Evolutionary conservation across 2,888 invertebrate species (phyloP).

Genomic region (Eulithis testata): DNA sequence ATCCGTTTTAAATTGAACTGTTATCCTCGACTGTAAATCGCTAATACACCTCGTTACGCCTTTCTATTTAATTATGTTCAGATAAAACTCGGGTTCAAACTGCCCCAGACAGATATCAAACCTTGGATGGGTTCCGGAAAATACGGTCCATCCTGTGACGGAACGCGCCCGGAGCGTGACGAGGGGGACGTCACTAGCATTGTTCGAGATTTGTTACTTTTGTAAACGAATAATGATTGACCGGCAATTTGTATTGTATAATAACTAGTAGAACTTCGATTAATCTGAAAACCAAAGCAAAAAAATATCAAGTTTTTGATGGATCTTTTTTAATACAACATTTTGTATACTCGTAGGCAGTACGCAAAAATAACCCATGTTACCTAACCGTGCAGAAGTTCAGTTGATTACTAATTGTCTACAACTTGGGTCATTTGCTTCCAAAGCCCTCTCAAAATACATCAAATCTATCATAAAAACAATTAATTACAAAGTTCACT

Average conservation of each 20-base stretch:
- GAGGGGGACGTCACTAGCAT: conserved; percentile 59
- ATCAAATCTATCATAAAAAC: conserved; percentile 13
- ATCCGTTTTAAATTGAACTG: too few relatives aligned
- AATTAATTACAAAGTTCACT: conserved; percentile 23
- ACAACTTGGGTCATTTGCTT: too few relatives aligned
- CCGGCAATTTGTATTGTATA: conserved; percentile 2
- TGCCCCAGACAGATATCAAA: conserved; percentile 21
- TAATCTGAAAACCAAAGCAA: too few relatives aligned
- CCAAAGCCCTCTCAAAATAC: too few relatives aligned
- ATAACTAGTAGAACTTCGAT: too few relatives aligned
- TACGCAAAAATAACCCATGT: too few relatives aligned
- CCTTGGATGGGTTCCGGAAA: conserved; percentile 14
- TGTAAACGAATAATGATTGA: conserved; percentile 39
- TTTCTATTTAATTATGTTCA: conserved; percentile 1
- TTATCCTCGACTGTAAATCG: too few relatives aligned
- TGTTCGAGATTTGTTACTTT: conserved; percentile 47
- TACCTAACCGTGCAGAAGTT: too few relatives aligned
- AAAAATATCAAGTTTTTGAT: too few relatives aligned
- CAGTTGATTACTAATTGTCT: too few relatives aligned
- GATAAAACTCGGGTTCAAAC: conserved; percentile 14
- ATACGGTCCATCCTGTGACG: conserved; percentile 20
- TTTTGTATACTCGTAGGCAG: too few relatives aligned
- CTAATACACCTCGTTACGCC: conserved; percentile 3
- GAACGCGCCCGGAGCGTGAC: conserved; percentile 46
- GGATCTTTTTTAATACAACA: too few relatives aligned